Evolutionary conservation across 2,113 vertebrate species (phyloP).

Genomic region (Benitochromis conjunctus): DNA sequence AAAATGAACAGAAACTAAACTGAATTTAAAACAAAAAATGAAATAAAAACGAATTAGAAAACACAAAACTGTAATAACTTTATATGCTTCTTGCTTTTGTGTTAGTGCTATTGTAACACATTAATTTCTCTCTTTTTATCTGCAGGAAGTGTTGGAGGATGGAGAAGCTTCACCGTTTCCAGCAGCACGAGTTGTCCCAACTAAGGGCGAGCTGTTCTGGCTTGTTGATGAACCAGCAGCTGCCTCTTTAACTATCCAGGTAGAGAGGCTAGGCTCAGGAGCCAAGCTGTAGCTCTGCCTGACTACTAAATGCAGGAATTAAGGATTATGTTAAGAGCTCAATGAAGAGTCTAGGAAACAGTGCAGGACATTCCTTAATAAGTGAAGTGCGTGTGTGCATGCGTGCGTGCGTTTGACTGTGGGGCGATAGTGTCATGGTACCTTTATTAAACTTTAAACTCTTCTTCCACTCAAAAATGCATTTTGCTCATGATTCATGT

Average conservation of each 20-base stretch:
- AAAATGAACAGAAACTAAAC: neutral
- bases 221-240: constrained; percentile 86
- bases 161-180: constrained; percentile 73
- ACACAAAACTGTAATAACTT: neutral
- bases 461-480: neutral
- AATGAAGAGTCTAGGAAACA: neutral
- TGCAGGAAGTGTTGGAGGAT: constrained; percentile 83
- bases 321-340: neutral
- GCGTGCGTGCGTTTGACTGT: neutral
- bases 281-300: constrained; percentile 58
- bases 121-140: neutral
- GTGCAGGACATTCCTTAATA: neutral
- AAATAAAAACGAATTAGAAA: neutral
- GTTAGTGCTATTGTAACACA: neutral
- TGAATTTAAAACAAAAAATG: neutral
- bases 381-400: neutral
- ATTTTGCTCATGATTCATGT: neutral
- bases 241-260: constrained; percentile 72
- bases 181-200: constrained; percentile 79
- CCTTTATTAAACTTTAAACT: neutral
- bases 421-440: neutral
- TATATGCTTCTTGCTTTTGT: neutral
- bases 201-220: constrained; percentile 83
- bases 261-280: constrained; percentile 77
- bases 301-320: neutral